Conservation (phyloP, 2,797 vertebrate species). For the Argya squamiceps region DNA sequence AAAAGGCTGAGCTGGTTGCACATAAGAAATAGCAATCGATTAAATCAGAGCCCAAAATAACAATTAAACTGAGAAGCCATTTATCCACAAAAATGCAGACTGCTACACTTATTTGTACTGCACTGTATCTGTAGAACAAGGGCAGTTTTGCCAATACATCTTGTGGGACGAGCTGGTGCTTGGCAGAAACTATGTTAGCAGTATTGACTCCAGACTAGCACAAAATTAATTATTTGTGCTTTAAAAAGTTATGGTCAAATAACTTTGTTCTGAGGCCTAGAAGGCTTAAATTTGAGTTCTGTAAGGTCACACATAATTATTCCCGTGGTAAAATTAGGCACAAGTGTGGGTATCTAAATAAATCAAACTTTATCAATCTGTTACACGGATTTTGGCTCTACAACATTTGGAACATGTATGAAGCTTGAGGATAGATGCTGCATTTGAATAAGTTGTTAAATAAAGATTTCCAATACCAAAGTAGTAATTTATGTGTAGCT, state of each 20-base stretch:
- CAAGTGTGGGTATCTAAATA: neutral
- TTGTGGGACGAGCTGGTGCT: neutral
- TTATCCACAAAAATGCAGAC: neutral
- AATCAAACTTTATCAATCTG: neutral
- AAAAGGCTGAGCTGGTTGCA: neutral
- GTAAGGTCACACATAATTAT: neutral
- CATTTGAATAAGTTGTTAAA: constrained; percentile 23
- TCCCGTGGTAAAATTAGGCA: neutral
- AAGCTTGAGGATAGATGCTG: neutral
- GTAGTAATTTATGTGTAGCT: neutral
- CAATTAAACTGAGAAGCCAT: neutral
- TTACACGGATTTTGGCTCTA: neutral
- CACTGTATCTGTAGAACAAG: neutral
- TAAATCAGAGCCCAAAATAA: neutral
- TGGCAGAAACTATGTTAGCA: neutral
- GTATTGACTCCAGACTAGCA: neutral
- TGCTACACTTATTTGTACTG: neutral
- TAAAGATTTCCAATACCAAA: neutral
- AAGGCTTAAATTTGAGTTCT: neutral
- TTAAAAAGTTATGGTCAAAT: neutral
- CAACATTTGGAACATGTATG: neutral
- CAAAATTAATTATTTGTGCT: neutral
- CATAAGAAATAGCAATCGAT: neutral
- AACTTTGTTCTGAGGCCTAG: neutral
- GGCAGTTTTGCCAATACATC: neutral